These are phyloP conservation scores for Cydia fagiglandana DNA, from an alignment of 1,140 invertebrate genomes.

Conservation along the genomic window DNA sequence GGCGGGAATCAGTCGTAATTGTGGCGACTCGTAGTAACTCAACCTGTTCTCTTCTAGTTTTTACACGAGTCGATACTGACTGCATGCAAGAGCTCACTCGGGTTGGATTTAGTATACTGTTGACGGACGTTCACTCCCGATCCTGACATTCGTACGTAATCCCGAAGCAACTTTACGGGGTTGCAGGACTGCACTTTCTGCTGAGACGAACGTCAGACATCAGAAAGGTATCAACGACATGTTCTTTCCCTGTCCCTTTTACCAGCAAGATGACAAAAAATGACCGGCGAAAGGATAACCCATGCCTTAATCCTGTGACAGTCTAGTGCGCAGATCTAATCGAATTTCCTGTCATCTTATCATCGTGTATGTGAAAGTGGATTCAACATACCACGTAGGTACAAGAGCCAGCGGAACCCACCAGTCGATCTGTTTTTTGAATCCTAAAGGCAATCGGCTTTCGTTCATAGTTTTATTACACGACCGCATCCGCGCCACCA, in stretches of 20 bases:
- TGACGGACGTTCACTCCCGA: background rate
- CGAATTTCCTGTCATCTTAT: too few relatives aligned
- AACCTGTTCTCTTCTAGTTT: background rate
- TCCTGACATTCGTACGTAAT: too few relatives aligned
- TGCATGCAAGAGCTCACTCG: background rate
- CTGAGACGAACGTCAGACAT: too few relatives aligned
- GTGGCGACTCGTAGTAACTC: background rate
- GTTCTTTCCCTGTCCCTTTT: too few relatives aligned
- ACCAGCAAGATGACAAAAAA: too few relatives aligned
- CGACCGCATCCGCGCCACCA: conserved; percentile 65
- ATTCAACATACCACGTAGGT: background rate
- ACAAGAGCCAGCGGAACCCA: background rate
- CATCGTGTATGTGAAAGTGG: too few relatives aligned
- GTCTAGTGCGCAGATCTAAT: too few relatives aligned
- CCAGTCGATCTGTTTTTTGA: background rate
- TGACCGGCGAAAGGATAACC: too few relatives aligned
- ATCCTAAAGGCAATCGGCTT: conserved; percentile 23
- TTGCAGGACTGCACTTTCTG: too few relatives aligned
- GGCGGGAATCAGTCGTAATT: background rate
- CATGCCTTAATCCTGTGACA: too few relatives aligned
- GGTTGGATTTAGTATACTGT: background rate
- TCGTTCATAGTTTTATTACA: conserved; percentile 59
- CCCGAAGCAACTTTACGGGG: too few relatives aligned
- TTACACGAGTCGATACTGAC: background rate
- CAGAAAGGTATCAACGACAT: too few relatives aligned